Evolutionary conservation across 1,140 invertebrate genomes (phyloP).

Genomic region (Trachymyrmex septentrionalis): DNA sequence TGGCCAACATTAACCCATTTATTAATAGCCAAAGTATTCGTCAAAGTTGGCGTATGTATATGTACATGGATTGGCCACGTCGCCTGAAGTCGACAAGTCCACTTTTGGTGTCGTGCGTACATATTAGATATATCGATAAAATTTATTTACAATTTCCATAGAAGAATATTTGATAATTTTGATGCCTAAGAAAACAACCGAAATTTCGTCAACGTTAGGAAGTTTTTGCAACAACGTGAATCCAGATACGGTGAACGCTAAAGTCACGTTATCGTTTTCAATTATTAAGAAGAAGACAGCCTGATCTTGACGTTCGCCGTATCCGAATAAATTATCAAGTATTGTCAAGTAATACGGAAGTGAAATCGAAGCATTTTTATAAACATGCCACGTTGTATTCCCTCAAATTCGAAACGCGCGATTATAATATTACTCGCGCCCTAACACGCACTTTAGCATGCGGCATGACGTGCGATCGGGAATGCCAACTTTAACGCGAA

Average conservation of each 20-base stretch:
- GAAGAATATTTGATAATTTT: not conserved
- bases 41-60: no score
- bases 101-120: no score
- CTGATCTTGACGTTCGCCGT: no score
- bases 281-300: no score
- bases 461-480: not conserved
- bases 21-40: no score
- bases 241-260: no score
- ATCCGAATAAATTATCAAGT: no score
- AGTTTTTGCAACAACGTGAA: no score
- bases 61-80: no score
- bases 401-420: not conserved
- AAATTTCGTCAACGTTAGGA: not conserved
- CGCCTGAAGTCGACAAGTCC: no score
- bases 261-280: no score
- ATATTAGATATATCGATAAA: not conserved
- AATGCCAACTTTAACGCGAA: constrained; percentile 61
- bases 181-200: not conserved
- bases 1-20: no score
- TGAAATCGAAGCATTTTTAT: not conserved
- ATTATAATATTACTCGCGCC: constrained; percentile 9
- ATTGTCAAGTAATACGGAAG: not conserved
- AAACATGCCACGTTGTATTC: not conserved
- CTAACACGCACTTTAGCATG: not conserved
- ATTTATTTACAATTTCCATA: not conserved